Evolutionary conservation across 1,140 invertebrate genomes (phyloP).

Genomic region (Tyrophagus putrescentiae): DNA sequence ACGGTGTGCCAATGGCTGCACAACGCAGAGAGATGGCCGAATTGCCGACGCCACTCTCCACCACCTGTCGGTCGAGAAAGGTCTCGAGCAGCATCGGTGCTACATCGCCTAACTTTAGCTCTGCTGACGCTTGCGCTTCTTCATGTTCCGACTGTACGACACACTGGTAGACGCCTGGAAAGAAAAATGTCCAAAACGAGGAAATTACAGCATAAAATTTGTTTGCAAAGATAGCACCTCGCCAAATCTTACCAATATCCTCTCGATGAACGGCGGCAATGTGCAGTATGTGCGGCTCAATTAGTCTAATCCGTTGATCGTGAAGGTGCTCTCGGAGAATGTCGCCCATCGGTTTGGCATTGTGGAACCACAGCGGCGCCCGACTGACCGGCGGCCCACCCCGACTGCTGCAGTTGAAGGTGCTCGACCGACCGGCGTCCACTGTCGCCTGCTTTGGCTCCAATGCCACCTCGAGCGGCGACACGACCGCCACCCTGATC

Average conservation of each 20-base stretch:
- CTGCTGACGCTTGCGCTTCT: constrained; percentile 32
- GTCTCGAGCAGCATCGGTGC: constrained; percentile 60
- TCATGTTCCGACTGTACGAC: constrained; percentile 32
- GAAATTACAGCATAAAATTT: neutral
- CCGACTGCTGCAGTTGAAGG: constrained; percentile 66
- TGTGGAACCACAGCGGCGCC: constrained; percentile 51
- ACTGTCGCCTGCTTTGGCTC: constrained; percentile 55
- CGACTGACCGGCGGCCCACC: constrained; percentile 54
- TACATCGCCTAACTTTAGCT: constrained; percentile 48
- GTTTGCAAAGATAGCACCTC: neutral
- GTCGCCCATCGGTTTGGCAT: constrained; percentile 20
- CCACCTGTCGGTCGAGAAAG: constrained; percentile 59
- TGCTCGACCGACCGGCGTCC: constrained; percentile 60
- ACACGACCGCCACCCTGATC: constrained; percentile 24
- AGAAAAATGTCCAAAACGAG: neutral
- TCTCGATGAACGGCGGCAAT: constrained; percentile 30
- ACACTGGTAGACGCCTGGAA: constrained; percentile 68
- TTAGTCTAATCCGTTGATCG: neutral
- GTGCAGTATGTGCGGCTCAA: constrained; percentile 26
- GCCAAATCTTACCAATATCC: constrained; percentile 38
- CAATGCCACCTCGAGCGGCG: neutral
- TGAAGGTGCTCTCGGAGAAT: constrained; percentile 32
- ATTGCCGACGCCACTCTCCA: constrained; percentile 50
- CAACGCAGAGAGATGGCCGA: constrained; percentile 58
- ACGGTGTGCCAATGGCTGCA: constrained; percentile 74